Conservation (phyloP, 2,888 invertebrate genomes). For the Pimpla rufipes region DNA sequence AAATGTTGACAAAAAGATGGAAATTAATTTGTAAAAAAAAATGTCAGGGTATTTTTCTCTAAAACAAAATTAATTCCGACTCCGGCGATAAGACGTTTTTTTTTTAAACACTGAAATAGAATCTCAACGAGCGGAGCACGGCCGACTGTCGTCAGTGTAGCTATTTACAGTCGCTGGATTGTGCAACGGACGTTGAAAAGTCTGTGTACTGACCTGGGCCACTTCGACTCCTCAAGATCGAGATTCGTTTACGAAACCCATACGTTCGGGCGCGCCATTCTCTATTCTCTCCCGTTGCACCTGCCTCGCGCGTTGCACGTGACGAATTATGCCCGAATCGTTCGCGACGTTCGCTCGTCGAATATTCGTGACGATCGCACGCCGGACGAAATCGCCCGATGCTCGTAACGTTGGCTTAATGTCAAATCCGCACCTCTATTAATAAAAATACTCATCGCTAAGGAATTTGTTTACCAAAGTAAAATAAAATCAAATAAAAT, state of each 20-base stretch:
- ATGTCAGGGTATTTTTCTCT: too few species aligned
- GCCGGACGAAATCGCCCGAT: too few species aligned
- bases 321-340: background rate
- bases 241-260: background rate
- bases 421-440: background rate
- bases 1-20: too few species aligned
- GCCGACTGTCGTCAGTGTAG: slow-evolving; percentile 13
- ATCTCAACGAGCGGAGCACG: background rate
- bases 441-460: background rate
- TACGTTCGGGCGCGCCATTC: background rate
- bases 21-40: too few species aligned
- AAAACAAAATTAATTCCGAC: too few species aligned
- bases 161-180: slow-evolving; percentile 37
- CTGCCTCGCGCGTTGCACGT: background rate
- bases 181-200: slow-evolving; percentile 28
- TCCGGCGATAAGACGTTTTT: too few species aligned
- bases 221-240: slow-evolving; percentile 51
- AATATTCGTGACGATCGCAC: background rate
- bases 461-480: background rate
- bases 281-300: background rate
- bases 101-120: background rate
- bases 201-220: slow-evolving; percentile 61
- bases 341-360: background rate
- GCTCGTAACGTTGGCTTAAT: background rate
- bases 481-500: background rate